Evolutionary conservation across 2,797 vertebrate genomes (phyloP), one percentile per base, ranked within the genome.

Genomic region (Enteromius unitaeniatus): DNA sequence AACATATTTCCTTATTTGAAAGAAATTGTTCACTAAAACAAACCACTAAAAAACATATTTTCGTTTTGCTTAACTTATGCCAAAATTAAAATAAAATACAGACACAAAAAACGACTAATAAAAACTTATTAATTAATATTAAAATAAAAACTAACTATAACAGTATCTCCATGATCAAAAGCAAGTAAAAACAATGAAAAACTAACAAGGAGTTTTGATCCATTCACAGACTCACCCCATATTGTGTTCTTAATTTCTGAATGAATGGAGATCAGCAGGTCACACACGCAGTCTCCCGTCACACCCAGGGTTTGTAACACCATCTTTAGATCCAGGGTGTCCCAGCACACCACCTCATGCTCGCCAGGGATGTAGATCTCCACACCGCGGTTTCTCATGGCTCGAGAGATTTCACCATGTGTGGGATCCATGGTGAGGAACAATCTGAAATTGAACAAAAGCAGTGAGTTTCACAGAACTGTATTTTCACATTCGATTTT

Each of bases 381-480:
- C 87, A 99, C 95, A 19, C 98, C 98, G 87, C 98, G 95, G 93
- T 99, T 99, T 88, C 98, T 93, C 98, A 99, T 99, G 53, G 98
- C 98, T 91, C 98, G 94, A 85, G 98, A 99, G 92, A 99, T 97
- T 92, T 99, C 98, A 7, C 98, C 97, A 1, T 99, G 97, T 5
- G 89, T 81, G 14, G 97, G 96, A 93, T 99, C 97, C 98, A 99
- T 97, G 73, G 97, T 96, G 85, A 99, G 95, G 89, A 99, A 99
- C 88, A 99, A 93, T 86, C 98, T 99, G 87, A 7, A 75, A 55
- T 72, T 45, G 26, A 26, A 11, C 6, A 51, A 55, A 82, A 21
- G 4, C 40, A 23, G 10, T 28, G 55, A n/a, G 58, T 23, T 17
- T 64, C 19, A 47, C 13, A 73, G 13, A n/a, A 34, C 26, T 31